These are phyloP conservation scores for Oryzias javanicus DNA, from an alignment of 2,113 vertebrate genomes.

Conservation along the genomic window DNA sequence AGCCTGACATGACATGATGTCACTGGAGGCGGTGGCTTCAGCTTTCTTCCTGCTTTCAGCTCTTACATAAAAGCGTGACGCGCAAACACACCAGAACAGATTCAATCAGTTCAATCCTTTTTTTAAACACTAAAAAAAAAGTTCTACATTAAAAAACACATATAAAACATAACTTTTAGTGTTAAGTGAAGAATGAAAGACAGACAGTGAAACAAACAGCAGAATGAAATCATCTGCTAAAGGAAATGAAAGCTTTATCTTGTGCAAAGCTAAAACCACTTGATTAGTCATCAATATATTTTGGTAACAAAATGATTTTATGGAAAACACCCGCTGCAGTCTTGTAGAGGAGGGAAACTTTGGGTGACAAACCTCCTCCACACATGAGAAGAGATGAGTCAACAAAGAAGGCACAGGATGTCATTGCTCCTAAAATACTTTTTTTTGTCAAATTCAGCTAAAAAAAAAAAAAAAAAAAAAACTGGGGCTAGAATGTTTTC, in stretches of 20 bases:
- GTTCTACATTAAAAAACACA: not conserved
- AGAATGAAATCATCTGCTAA: not conserved
- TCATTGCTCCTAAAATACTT: not conserved
- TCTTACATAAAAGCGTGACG: conserved; percentile 31
- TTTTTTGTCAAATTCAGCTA: too few relatives aligned
- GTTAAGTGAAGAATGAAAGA: too few relatives aligned
- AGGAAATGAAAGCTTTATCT: not conserved
- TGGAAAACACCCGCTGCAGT: conserved; percentile 36
- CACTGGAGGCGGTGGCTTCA: conserved; percentile 44
- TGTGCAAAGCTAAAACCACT: not conserved
- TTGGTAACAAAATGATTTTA: not conserved
- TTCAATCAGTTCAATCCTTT: too few relatives aligned
- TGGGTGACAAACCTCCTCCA: conserved; percentile 16
- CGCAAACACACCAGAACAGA: conserved; percentile 38
- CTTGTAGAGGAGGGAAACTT: not conserved
- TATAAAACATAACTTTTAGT: not conserved
- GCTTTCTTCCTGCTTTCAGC: conserved; percentile 32
- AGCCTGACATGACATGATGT: conserved; percentile 37
- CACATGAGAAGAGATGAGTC: conserved; percentile 20
- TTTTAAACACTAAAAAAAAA: not conserved
- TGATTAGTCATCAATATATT: conserved; percentile 25
- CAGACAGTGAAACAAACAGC: not conserved
- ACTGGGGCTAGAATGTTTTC: too few relatives aligned
- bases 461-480: too few relatives aligned
- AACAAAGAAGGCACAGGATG: not conserved